Base-by-base conservation (phyloP, 1,140 invertebrate species). In the Theocolax elegans region DNA sequence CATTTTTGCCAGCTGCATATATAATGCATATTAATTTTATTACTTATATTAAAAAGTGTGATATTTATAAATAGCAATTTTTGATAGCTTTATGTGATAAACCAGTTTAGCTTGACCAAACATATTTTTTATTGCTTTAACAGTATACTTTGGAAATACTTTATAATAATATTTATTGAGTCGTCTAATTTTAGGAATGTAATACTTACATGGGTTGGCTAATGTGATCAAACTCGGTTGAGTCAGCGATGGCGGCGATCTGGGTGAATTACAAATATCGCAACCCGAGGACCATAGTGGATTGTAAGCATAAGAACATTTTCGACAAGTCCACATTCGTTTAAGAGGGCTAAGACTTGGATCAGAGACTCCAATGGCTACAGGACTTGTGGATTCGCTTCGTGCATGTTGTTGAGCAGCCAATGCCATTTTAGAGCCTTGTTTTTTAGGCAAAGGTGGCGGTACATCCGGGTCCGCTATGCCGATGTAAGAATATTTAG, bases 221-320 rank as follows among this genome's bases (percentile, higher is more conserved):
- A 92, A 88, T 1, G 89, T 91, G 75, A 91, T 90, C 58, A 92
- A 88, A 79, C 90, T 92, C 9, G 90, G 88, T 71, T 90, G 88
- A 25, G 87, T 87, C n/a, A 90, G 78, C 68, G 89, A 90, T 63
- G 92, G 89, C 1, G 89, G 88, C 21, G 89, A 88, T 67, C 89
- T 84, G 74, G 87, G 85, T 74, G 89, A 89, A 67, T 90, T 90
- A 78, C 94, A 96, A 77, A 95, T 93, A 79, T 94, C 93, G 81
- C 94, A 96, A 44, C 87, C 86, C 23, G 90, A 89, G 44, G 90
- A 90, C 89, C 92, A 92, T 72, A 93, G 88, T 62, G 92, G 91
- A 86, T 96, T 96, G 80, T 94, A 95, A 53, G 93, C 92, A 84
- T 93, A 95, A 76, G 93, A 94, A 83, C 94, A 96, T 82, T 94